phyloP scores from a whole-genome alignment of 1,140 invertebrate genomes.

The Diplogasteroides magnus region DNA sequence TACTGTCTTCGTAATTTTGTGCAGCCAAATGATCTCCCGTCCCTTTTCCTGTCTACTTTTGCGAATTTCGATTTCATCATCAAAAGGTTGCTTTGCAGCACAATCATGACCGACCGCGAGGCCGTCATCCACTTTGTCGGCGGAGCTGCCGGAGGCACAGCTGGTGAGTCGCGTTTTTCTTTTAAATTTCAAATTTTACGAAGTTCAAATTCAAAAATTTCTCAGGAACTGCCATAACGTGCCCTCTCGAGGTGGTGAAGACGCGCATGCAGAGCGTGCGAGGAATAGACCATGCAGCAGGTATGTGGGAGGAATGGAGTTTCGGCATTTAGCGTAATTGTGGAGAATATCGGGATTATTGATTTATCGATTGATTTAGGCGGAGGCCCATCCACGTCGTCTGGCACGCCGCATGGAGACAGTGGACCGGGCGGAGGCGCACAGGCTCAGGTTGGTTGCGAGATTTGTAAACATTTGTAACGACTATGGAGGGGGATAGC shows the following conservation, averaged over 20 bases:
- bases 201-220: neutral
- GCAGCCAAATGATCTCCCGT: too few species aligned
- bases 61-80: neutral
- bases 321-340: too few species aligned
- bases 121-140: constrained; percentile 39
- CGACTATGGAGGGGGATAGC: too few species aligned
- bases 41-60: neutral
- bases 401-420: neutral
- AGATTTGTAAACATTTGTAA: too few species aligned
- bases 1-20: too few species aligned
- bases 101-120: constrained; percentile 33
- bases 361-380: constrained; percentile 5
- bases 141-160: constrained; percentile 74
- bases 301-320: constrained; percentile 58
- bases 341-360: constrained; percentile 6
- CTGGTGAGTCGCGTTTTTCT: constrained; percentile 74
- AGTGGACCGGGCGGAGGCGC: neutral
- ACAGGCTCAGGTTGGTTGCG: too few species aligned
- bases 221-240: too few species aligned
- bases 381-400: constrained; percentile 1
- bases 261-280: constrained; percentile 86
- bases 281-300: constrained; percentile 61
- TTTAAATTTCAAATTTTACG: constrained; percentile 5
- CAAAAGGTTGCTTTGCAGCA: neutral
- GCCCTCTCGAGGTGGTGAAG: constrained; percentile 96